Evolutionary conservation across 1,140 invertebrate species (phyloP), one percentile per base, ranked within the genome.

Genomic region (Caenorhabditis remanei): DNA sequence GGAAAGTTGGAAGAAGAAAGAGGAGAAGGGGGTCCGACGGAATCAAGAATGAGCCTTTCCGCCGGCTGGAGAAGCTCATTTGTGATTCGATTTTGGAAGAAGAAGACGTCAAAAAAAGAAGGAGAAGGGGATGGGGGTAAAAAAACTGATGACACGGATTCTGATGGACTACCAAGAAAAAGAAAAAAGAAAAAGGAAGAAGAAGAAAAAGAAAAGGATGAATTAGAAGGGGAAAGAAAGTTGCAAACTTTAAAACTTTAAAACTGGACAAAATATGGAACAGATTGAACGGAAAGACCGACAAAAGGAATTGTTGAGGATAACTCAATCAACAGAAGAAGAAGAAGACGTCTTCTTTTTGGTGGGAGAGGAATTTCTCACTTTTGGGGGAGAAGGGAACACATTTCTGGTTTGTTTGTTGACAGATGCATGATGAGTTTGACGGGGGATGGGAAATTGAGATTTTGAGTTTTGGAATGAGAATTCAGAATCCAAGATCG

Each of bases 81-180:
- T 79, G 71, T 79, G 71, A 79, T 79, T 79, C 71, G 71, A 79
- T 79, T 79, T 79, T 79, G 71, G 46, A 79, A 48, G 71, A 79
- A 50, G 71, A 79, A 2, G 71, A 19, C 65, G 13, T 5, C 65
- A 71, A 50, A 79, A 75, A 79, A 79, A 21, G 13, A 50, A 79
- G 13, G 32, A 67, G 11, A 6, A 40, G 8, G 3, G 71, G 11
- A 19, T 2, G 32, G 46, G 7, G 46, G 19, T n/a, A 21, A 79
- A 79, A 75, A 50, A 32, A 50, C 8, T 50, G 21, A 63, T 58
- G 61, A 63, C 61, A 63, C 61, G 61, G 61, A 63, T 63, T 63
- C n/a, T 6, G 55, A 58, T n/a, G 8, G 8, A 9, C 7, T 11
- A 63, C 24, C n/a, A n/a, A 63, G 32, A 63, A 21, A 63, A 63